Conservation (phyloP, 37 sponge, comb jelly and placozoan genomes). For the Chondrosia reniformis region DNA sequence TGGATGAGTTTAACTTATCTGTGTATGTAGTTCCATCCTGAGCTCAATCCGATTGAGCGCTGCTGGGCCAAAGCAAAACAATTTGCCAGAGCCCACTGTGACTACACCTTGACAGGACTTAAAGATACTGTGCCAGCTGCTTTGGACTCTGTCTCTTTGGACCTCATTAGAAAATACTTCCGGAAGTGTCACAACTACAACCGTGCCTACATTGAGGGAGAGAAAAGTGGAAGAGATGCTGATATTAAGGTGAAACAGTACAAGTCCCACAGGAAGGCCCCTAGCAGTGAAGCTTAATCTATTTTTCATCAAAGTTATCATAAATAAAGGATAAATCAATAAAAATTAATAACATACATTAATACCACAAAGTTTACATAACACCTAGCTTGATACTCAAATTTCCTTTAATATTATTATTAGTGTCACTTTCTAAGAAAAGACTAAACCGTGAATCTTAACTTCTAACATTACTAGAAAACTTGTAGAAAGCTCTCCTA, state of each 20-base stretch:
- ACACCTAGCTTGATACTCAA: too few species aligned
- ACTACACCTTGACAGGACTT: constrained; percentile 25
- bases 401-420: too few species aligned
- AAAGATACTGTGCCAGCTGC: neutral
- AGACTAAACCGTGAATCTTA: too few species aligned
- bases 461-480: too few species aligned
- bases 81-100: constrained; percentile 26
- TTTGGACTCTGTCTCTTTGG: neutral
- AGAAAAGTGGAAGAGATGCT: neutral
- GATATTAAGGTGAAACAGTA: neutral
- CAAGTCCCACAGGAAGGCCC: neutral
- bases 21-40: constrained; percentile 35
- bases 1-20: too few species aligned
- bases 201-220: constrained; percentile 26
- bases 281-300: too few species aligned
- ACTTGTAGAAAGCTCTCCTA: too few species aligned
- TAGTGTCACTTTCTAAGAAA: too few species aligned
- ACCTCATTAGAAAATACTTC: constrained; percentile 28
- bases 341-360: too few species aligned
- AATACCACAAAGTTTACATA: too few species aligned
- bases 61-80: constrained; percentile 15
- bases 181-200: constrained; percentile 9
- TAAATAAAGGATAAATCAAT: too few species aligned
- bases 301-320: too few species aligned
- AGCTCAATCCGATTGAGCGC: constrained; percentile 36